Conservation (phyloP, 2,888 invertebrate genomes). For the Eretmocerus hayati region DNA sequence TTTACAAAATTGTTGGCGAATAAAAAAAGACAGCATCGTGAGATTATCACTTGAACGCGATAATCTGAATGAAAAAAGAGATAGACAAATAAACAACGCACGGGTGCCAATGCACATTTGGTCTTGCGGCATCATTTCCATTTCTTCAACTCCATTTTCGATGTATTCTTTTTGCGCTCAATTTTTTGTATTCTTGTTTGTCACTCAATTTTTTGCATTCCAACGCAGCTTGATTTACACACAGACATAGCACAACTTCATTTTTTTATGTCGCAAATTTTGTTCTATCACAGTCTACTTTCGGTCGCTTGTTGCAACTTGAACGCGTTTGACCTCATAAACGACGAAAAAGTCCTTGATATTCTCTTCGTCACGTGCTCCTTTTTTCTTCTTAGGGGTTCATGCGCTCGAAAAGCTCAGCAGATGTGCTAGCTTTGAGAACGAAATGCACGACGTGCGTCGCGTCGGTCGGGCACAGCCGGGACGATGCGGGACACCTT, state of each 20-base stretch:
- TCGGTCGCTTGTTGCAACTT: conserved; percentile 7
- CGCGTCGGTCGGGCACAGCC: conserved; percentile 10
- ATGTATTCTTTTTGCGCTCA: not conserved
- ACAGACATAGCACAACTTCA: conserved; percentile 15
- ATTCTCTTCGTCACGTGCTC: not conserved
- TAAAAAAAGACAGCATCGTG: too few relatives aligned
- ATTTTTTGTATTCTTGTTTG: conserved; percentile 4
- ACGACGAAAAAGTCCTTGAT: not conserved
- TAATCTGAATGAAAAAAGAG: conserved; percentile 5
- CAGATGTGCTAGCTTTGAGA: not conserved
- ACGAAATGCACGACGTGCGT: conserved; percentile 13
- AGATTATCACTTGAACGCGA: too few relatives aligned
- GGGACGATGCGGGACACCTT: conserved; percentile 2
- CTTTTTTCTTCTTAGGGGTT: not conserved
- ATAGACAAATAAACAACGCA: conserved; percentile 3
- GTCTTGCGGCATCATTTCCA: conserved; percentile 5
- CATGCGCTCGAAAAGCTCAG: not conserved
- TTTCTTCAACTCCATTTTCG: conserved; percentile 3
- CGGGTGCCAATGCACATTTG: not conserved
- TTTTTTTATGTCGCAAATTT: conserved; percentile 7
- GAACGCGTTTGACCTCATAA: conserved; percentile 3
- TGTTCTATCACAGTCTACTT: conserved; percentile 17
- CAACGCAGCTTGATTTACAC: conserved; percentile 1
- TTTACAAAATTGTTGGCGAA: too few relatives aligned
- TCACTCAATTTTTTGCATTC: not conserved